Percentiles rank a stretch among this genome's conserved stretches.
Evolutionary conservation across 1,140 invertebrate species (phyloP).

Genomic region (Drosophila rufa): DNA sequence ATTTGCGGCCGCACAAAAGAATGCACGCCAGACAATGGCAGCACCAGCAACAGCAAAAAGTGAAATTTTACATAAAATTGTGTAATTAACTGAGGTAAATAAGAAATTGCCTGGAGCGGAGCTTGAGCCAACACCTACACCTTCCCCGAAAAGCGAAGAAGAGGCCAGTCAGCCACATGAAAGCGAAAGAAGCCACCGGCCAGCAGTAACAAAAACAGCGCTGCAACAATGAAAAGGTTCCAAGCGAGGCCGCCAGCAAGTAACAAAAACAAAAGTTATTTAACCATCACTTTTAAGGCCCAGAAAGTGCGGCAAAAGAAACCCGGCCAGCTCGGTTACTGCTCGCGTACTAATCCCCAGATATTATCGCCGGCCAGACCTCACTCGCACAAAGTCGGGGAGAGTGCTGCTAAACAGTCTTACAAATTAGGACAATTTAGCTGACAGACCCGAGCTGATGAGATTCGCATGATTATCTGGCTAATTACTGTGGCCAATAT

Average conservation of each 20-base stretch:
- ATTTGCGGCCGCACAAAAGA: conserved; percentile 72
- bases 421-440: conserved; percentile 68
- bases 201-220: conserved; percentile 27
- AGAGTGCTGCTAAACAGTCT: conserved; percentile 55
- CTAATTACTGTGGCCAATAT: conserved; percentile 9
- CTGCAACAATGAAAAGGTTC: conserved; percentile 35
- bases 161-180: conserved; percentile 31
- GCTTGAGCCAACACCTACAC: conserved; percentile 66
- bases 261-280: conserved; percentile 70
- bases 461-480: conserved; percentile 7
- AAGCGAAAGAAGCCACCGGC: conserved; percentile 65
- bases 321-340: conserved; percentile 62
- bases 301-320: conserved; percentile 54
- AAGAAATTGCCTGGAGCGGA: conserved; percentile 59
- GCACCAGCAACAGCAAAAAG: conserved; percentile 45
- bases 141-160: conserved; percentile 14
- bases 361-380: conserved; percentile 54
- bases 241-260: conserved; percentile 30
- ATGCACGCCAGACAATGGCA: conserved; percentile 48
- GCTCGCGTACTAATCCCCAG: conserved; percentile 18
- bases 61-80: conserved; percentile 83
- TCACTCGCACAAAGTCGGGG: conserved; percentile 22
- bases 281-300: conserved; percentile 49
- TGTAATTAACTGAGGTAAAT: conserved; percentile 73
- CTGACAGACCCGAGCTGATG: not conserved